Percentiles rank a stretch among this genome's conserved stretches.
Evolutionary conservation across 2,113 vertebrate genomes (phyloP).

Genomic region (Telmatochromis sp.): DNA sequence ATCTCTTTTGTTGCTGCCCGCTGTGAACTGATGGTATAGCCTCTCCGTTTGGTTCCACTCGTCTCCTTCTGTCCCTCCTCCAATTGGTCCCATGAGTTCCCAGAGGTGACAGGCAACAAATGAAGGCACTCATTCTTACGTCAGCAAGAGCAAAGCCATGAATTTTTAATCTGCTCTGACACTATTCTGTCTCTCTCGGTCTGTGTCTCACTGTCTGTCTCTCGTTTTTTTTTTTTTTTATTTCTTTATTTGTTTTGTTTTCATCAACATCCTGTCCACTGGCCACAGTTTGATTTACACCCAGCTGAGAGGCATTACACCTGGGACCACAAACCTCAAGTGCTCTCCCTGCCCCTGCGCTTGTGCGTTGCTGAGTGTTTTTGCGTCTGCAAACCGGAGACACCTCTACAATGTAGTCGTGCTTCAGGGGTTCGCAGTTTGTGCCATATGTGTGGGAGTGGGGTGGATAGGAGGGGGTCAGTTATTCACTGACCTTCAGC

Average conservation of each 20-base stretch:
- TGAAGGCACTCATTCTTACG: constrained; percentile 52
- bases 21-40: background rate
- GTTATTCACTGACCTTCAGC: constrained; percentile 38
- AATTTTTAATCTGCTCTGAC: constrained; percentile 58
- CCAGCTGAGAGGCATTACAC: constrained; percentile 9
- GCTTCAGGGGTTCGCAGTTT: constrained; percentile 2
- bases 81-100: constrained; percentile 9
- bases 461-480: background rate
- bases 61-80: background rate
- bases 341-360: background rate
- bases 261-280: background rate
- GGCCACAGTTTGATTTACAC: constrained; percentile 19
- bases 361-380: background rate
- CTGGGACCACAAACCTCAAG: constrained; percentile 19
- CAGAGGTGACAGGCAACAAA: constrained; percentile 54
- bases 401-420: background rate
- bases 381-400: background rate
- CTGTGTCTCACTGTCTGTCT: background rate
- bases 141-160: constrained; percentile 36
- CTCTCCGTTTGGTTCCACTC: background rate
- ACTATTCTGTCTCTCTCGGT: background rate
- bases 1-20: background rate
- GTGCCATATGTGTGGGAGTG: background rate
- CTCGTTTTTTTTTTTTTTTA: background rate
- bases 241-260: background rate